Evolutionary conservation across 2,797 vertebrate genomes (phyloP).

Genomic region (Oreortyx pictus): DNA sequence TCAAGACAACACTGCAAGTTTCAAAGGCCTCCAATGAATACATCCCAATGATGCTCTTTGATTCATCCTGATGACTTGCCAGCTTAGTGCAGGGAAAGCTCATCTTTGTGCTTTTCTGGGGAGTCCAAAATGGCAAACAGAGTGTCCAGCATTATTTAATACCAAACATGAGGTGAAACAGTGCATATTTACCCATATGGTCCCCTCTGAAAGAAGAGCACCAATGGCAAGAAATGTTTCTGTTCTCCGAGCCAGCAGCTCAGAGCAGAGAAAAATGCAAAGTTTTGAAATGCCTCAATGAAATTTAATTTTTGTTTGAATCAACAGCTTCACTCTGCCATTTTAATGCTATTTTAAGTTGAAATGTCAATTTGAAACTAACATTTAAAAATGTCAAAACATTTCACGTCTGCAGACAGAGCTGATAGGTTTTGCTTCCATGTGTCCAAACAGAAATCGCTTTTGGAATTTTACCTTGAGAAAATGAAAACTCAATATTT

Average conservation of each 20-base stretch:
- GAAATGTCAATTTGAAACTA: conserved; percentile 71
- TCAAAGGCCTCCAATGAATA: neutral
- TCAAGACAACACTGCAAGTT: neutral
- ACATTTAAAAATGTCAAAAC: conserved; percentile 72
- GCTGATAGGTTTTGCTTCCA: conserved; percentile 7
- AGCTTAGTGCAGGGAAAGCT: neutral
- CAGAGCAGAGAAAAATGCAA: neutral
- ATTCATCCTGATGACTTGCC: neutral
- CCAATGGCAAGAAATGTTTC: neutral
- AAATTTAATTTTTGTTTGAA: conserved; percentile 60
- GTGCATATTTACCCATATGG: neutral
- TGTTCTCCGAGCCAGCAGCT: neutral
- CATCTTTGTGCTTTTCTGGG: too few relatives aligned
- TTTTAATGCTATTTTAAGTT: conserved; percentile 53
- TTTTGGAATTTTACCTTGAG: conserved; percentile 14
- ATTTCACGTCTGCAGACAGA: conserved; percentile 48
- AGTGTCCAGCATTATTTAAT: neutral
- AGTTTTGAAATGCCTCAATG: conserved; percentile 9
- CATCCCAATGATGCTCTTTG: neutral
- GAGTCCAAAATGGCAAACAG: neutral
- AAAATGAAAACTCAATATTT: conserved; percentile 36
- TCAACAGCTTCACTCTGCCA: conserved; percentile 47
- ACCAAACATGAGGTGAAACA: neutral
- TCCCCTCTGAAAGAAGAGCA: neutral
- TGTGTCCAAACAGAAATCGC: conserved; percentile 55